Evolutionary conservation across 2,113 vertebrate genomes (phyloP).

Genomic region (Panthera tigris): DNA sequence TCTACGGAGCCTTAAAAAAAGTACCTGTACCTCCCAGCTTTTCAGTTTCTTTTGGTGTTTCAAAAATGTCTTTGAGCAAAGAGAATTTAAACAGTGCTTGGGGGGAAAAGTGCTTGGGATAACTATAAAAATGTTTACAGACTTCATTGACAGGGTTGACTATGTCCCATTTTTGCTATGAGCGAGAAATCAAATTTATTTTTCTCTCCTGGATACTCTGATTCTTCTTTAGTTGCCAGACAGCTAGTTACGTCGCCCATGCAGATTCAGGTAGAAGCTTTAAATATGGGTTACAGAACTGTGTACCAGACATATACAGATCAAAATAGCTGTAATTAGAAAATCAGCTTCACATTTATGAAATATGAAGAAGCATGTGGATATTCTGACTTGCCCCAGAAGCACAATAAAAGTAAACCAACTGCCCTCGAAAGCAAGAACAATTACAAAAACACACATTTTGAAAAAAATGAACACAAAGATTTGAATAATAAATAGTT

Average conservation of each 20-base stretch:
- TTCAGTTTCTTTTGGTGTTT: neutral
- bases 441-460: neutral
- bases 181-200: neutral
- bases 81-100: neutral
- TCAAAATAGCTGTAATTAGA: slow-evolving; percentile 1
- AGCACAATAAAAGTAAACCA: neutral
- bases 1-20: neutral
- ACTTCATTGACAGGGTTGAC: neutral
- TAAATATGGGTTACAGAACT: neutral
- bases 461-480: neutral
- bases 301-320: neutral
- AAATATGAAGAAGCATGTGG: neutral
- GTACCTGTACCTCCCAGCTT: neutral
- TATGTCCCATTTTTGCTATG: neutral
- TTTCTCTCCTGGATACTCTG: neutral
- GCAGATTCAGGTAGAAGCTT: neutral
- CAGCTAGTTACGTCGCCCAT: neutral
- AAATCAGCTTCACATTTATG: slow-evolving; percentile 27
- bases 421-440: slow-evolving; percentile 32
- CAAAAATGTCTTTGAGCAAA: neutral
- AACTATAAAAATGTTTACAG: neutral
- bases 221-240: neutral
- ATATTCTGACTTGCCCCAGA: neutral
- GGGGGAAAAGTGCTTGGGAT: neutral
- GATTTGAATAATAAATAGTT: slow-evolving; percentile 48